These are phyloP conservation scores for Okapia johnstoni DNA, from an alignment of 2,113 vertebrate genomes.

Conservation along the genomic window DNA sequence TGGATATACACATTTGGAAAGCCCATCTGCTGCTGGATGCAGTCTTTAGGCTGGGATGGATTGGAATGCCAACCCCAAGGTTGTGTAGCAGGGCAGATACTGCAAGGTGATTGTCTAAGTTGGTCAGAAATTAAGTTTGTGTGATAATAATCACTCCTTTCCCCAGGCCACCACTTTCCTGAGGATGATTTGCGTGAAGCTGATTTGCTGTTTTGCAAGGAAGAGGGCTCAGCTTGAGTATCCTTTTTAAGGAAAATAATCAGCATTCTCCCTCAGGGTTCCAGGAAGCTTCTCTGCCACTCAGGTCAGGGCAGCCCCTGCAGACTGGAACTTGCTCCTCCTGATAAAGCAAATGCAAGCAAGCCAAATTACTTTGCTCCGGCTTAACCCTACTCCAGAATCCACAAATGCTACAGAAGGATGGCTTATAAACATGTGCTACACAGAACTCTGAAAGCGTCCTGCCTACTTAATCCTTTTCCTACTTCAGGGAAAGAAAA, in stretches of 20 bases:
- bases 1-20: background rate
- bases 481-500: constrained; percentile 42
- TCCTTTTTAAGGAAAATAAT: constrained; percentile 63
- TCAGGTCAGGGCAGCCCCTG: constrained; percentile 68
- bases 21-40: background rate
- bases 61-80: background rate
- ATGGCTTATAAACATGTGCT: constrained; percentile 68
- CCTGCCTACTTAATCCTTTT: constrained; percentile 76
- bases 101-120: background rate
- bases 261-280: constrained; percentile 66
- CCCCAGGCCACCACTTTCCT: background rate
- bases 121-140: constrained; percentile 35
- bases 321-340: constrained; percentile 71
- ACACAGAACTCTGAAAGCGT: constrained; percentile 67
- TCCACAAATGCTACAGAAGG: constrained; percentile 76
- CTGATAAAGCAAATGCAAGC: constrained; percentile 76
- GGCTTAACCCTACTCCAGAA: constrained; percentile 76
- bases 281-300: constrained; percentile 59
- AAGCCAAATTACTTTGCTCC: constrained; percentile 80
- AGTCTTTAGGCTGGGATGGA: background rate
- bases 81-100: background rate
- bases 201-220: constrained; percentile 47
- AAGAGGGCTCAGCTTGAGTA: constrained; percentile 53
- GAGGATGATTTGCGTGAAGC: constrained; percentile 60
- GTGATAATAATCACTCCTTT: constrained; percentile 5